These are phyloP conservation scores for Etheostoma cragini DNA, from an alignment of 2,113 vertebrate species.

Conservation along the genomic window DNA sequence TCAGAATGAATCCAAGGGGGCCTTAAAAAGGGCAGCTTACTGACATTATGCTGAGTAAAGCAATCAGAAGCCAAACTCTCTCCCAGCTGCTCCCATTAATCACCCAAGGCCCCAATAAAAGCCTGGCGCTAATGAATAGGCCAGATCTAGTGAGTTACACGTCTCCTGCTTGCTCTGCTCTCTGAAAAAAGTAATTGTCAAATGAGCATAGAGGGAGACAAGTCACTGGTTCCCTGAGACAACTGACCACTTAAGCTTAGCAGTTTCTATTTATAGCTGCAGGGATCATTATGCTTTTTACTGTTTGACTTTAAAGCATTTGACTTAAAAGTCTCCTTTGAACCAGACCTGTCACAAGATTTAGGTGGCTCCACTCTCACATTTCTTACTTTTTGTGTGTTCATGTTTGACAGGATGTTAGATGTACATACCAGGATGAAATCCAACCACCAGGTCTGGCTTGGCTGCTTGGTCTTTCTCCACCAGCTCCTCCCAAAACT, in stretches of 20 bases:
- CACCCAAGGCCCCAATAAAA: slow-evolving; percentile 71
- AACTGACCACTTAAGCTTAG: slow-evolving; percentile 49
- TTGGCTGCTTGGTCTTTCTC: slow-evolving; percentile 85
- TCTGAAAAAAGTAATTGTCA: slow-evolving; percentile 33
- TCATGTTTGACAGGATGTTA: neutral
- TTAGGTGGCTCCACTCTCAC: neutral
- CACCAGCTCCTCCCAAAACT: slow-evolving; percentile 94
- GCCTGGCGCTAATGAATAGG: slow-evolving; percentile 59
- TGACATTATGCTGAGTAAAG: slow-evolving; percentile 53
- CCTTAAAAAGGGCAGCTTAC: slow-evolving; percentile 49
- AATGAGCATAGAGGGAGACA: slow-evolving; percentile 23
- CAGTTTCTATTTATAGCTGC: slow-evolving; percentile 32
- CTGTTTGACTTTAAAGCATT: slow-evolving; percentile 20
- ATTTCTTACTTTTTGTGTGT: neutral
- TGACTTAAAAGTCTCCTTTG: neutral
- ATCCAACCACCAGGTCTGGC: slow-evolving; percentile 93
- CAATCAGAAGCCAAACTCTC: slow-evolving; percentile 47
- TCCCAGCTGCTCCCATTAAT: slow-evolving; percentile 71
- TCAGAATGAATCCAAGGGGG: neutral
- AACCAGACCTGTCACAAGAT: neutral
- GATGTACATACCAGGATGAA: slow-evolving; percentile 91
- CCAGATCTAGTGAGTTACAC: slow-evolving; percentile 41
- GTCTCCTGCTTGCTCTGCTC: slow-evolving; percentile 26
- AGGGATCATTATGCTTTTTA: neutral
- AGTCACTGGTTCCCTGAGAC: slow-evolving; percentile 21